Evolutionary conservation across 2,888 invertebrate genomes (phyloP).

Genomic region (Aleiodes alternator): DNA sequence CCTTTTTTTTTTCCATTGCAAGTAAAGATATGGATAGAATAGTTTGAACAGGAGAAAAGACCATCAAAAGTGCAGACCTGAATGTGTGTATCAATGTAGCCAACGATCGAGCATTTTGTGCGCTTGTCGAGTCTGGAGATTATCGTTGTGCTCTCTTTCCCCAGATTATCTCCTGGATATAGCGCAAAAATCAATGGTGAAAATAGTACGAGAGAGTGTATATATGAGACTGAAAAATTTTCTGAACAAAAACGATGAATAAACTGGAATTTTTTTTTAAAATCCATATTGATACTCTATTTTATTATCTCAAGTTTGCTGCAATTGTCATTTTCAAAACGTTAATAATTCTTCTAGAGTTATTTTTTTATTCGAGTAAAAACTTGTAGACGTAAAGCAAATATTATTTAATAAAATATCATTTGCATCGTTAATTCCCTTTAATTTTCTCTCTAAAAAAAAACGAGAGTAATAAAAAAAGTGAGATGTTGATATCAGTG

Average conservation of each 20-base stretch:
- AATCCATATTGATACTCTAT: neutral
- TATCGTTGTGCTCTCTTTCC: conserved; percentile 26
- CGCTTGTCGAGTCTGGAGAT: conserved; percentile 27
- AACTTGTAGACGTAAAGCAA: too few species aligned
- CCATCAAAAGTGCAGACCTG: conserved; percentile 12
- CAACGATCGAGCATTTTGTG: conserved; percentile 29
- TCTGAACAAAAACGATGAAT: neutral
- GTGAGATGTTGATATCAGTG: too few species aligned
- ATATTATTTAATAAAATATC: too few species aligned
- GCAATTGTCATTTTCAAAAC: too few species aligned
- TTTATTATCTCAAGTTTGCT: neutral
- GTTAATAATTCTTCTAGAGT: too few species aligned
- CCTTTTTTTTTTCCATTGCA: neutral
- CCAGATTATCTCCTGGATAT: conserved; percentile 17
- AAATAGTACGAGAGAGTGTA: neutral
- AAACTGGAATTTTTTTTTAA: neutral
- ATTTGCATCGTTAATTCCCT: too few species aligned
- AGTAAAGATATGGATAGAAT: conserved; percentile 9
- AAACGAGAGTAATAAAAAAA: too few species aligned
- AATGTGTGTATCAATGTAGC: conserved; percentile 29
- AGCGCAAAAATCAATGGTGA: conserved; percentile 25
- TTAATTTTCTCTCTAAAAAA: too few species aligned
- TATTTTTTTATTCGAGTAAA: too few species aligned
- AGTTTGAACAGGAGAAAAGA: conserved; percentile 3
- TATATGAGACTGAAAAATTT: neutral